A percentile compares a stretch with the other conserved stretches of the same genome.
Evolutionary conservation across 2,888 invertebrate species (phyloP).

Genomic region (Heterodera filipjevi): DNA sequence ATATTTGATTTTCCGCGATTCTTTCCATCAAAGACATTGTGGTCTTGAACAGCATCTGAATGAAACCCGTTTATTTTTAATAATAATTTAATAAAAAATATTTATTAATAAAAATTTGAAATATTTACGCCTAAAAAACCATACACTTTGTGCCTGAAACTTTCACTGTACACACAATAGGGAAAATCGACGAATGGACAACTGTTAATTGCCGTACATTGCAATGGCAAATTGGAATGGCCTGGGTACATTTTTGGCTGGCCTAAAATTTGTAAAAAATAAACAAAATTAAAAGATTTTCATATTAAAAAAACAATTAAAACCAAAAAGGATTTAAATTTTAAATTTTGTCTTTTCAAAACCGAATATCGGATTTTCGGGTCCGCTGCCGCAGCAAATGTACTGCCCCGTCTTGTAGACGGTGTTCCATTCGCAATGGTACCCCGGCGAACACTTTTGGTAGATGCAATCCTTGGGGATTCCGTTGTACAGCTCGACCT

Average conservation of each 20-base stretch:
- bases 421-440: slow-evolving; percentile 46
- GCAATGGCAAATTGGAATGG: slow-evolving; percentile 42
- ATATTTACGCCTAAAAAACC: neutral
- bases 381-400: slow-evolving; percentile 45
- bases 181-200: slow-evolving; percentile 50
- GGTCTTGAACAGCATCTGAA: slow-evolving; percentile 32
- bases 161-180: slow-evolving; percentile 46
- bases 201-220: slow-evolving; percentile 46
- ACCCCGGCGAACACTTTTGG: slow-evolving; percentile 41
- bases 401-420: slow-evolving; percentile 43
- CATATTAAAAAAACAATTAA: too few species aligned
- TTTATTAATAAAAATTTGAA: neutral
- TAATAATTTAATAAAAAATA: neutral
- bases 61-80: neutral
- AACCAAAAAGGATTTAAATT: neutral
- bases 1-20: neutral
- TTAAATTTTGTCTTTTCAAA: neutral
- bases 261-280: slow-evolving; percentile 29
- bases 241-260: slow-evolving; percentile 50
- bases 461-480: slow-evolving; percentile 46
- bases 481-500: slow-evolving; percentile 36
- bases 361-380: slow-evolving; percentile 31
- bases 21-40: slow-evolving; percentile 26
- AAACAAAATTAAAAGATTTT: too few species aligned
- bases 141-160: slow-evolving; percentile 46